phyloP scores from a whole-genome alignment of 2,888 invertebrate species.

The Stenotaenia linearis region DNA sequence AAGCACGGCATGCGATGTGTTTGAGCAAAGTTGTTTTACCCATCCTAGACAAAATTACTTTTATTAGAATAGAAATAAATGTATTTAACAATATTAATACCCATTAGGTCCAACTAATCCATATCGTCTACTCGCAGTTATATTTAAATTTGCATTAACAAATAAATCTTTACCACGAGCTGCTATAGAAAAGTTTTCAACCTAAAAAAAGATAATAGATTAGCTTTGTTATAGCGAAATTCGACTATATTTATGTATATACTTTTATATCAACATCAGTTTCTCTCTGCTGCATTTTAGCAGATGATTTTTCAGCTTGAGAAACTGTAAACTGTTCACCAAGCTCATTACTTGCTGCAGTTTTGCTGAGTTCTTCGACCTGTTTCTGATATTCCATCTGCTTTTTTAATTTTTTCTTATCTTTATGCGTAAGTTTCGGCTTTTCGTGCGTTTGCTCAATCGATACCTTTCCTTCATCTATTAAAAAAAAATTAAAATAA shows the following conservation, averaged over 20 bases:
- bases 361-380: constrained; percentile 76
- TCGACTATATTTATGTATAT: no score
- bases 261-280: constrained; percentile 97
- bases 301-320: constrained; percentile 59
- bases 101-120: constrained; percentile 98
- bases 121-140: constrained; percentile 89
- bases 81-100: constrained; percentile 49
- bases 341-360: constrained; percentile 81
- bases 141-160: constrained; percentile 86
- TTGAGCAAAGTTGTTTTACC: constrained; percentile 95
- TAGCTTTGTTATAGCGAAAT: no score
- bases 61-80: neutral
- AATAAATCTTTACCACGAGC: constrained; percentile 97
- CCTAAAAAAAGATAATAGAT: constrained; percentile 41
- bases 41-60: constrained; percentile 69
- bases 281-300: constrained; percentile 72
- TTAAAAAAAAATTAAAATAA: neutral
- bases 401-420: constrained; percentile 10
- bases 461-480: neutral
- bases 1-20: constrained; percentile 82
- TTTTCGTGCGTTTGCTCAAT: neutral
- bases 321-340: constrained; percentile 95
- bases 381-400: constrained; percentile 80
- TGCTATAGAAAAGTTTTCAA: constrained; percentile 92
- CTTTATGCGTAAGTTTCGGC: neutral